These are phyloP conservation scores for Neostethus bicornis DNA, from an alignment of 2,797 vertebrate species.

Conservation along the genomic window DNA sequence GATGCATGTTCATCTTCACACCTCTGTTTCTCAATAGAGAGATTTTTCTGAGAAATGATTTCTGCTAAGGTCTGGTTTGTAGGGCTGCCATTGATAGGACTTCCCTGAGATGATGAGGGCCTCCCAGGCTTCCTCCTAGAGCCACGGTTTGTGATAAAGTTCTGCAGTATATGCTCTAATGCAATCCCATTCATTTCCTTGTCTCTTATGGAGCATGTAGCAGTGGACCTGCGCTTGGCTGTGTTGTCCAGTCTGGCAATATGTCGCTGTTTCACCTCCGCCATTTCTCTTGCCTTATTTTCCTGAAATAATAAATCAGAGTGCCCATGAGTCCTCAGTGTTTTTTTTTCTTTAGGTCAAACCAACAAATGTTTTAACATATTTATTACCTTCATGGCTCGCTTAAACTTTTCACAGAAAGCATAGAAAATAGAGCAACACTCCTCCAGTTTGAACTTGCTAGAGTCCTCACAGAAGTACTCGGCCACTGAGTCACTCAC, in stretches of 20 bases:
- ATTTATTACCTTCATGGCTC: conserved; percentile 77
- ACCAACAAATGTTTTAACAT: neutral
- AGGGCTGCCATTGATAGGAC: conserved; percentile 48
- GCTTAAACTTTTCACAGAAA: conserved; percentile 81
- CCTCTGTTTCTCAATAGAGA: conserved; percentile 16
- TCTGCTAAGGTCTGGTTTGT: conserved; percentile 56
- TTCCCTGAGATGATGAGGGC: conserved; percentile 50
- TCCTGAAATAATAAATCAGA: conserved; percentile 62
- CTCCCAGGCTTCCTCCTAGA: conserved; percentile 58
- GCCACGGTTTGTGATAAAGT: conserved; percentile 47
- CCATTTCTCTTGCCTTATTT: conserved; percentile 71
- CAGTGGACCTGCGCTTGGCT: conserved; percentile 80
- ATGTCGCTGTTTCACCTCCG: conserved; percentile 74
- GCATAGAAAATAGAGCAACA: conserved; percentile 81
- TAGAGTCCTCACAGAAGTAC: conserved; percentile 85
- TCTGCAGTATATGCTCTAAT: conserved; percentile 77
- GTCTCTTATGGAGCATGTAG: conserved; percentile 82
- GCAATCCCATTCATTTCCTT: conserved; percentile 78
- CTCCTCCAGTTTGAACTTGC: conserved; percentile 80
- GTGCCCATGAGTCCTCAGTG: neutral
- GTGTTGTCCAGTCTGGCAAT: conserved; percentile 60
- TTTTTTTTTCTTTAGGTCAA: neutral
- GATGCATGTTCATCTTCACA: conserved; percentile 4
- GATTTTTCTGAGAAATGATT: conserved; percentile 51
- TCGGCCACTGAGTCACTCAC: conserved; percentile 74